Base-by-base conservation (phyloP, 2,888 invertebrate species). In the Gymnocheta viridis region DNA sequence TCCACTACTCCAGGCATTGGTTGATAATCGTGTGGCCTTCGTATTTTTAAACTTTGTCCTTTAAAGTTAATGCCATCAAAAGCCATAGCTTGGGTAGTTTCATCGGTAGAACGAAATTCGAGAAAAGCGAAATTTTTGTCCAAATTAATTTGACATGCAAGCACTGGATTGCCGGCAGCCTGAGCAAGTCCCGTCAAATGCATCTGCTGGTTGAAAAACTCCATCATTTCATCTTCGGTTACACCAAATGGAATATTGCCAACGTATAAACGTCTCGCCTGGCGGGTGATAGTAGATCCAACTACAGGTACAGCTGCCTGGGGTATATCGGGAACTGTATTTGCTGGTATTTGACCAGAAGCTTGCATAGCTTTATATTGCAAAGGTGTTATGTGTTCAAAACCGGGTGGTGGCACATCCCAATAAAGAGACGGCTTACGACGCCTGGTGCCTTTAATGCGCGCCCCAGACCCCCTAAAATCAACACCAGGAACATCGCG, bases 91-190 rank as follows among this genome's bases (percentile, higher is more conserved):
- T 99, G 98, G 54, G 99, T 98, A 5, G 99, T 99, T 93, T 99
- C 99, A 93, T 99, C 99, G 90, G 99, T 99, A 17, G 99, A 99
- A 89, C 91, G 93, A 93, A 98, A 98, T 94, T 99, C 98, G 88
- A 99, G 94, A 93, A 99, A 99, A 89, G 99, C 99, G 94, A 99
- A 99, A 93, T 99, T 99, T 93, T 99, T 99, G 93, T 99, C 99
- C 92, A 99, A 94, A 93, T 99, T 99, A 82, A 99, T 99, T 92
- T 99, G 99, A 91, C 99, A 99, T 14, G 99, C 98, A 67, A 99
- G 94, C 56, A 99, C 98, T n/a, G 99, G 99, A 93, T 98, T 98
- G 70, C 99, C 99, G 72, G 98, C 98, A 1, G 98, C 98, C 93
- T 99, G 99, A 0, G 98, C 98, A 88, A 99, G 93, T 19, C 98